These are phyloP conservation scores for Pelochelys cantorii DNA, from an alignment of 2,797 vertebrate species.

Conservation along the genomic window DNA sequence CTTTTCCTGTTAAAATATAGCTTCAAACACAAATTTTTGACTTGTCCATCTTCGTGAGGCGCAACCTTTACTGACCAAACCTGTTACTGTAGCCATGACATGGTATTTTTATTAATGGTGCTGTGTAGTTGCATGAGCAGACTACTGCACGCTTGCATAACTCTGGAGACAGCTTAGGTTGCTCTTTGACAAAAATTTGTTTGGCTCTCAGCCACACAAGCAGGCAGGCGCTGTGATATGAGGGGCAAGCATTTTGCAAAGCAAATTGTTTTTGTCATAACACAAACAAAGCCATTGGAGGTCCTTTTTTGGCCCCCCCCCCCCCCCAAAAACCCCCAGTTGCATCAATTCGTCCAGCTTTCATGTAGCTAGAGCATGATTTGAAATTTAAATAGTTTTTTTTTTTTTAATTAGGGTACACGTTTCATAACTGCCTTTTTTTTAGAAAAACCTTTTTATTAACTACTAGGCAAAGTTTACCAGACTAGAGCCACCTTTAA, in stretches of 20 bases:
- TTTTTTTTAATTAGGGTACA: too few relatives aligned
- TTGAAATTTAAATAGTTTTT: too few relatives aligned
- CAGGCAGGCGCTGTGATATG: not conserved
- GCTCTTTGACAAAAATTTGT: too few relatives aligned
- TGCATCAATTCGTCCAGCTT: too few relatives aligned
- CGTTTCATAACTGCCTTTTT: too few relatives aligned
- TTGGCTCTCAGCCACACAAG: not conserved
- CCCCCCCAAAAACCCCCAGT: too few relatives aligned
- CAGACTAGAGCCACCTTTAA: too few relatives aligned
- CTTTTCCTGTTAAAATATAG: not conserved
- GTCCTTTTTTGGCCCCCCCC: not conserved
- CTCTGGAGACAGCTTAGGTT: too few relatives aligned
- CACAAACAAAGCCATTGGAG: too few relatives aligned
- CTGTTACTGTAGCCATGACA: not conserved
- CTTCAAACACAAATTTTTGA: not conserved
- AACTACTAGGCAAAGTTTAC: too few relatives aligned
- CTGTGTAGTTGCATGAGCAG: not conserved
- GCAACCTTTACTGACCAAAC: not conserved
- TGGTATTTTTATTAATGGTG: not conserved
- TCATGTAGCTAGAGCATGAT: not conserved
- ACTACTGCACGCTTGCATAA: too few relatives aligned
- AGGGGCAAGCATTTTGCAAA: not conserved
- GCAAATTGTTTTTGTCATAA: not conserved
- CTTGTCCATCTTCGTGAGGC: not conserved
- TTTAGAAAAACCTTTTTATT: too few relatives aligned